Evolutionary conservation across 2,113 vertebrate species (phyloP).

Genomic region (Pelecanoides urinatrix): DNA sequence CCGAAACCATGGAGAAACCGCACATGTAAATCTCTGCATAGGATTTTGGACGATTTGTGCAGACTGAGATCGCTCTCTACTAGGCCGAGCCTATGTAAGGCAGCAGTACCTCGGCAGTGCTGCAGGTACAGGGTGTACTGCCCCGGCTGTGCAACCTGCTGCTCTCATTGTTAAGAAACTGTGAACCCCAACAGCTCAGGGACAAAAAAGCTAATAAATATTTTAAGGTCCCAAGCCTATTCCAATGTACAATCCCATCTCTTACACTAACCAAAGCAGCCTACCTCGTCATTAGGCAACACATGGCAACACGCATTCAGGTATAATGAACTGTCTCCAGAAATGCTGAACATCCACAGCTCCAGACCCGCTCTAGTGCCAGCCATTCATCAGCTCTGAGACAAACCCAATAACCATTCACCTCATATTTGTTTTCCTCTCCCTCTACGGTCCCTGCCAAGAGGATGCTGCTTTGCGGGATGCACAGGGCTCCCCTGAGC

Average conservation of each 20-base stretch:
- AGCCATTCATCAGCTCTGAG: accelerated
- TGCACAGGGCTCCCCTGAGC: not conserved
- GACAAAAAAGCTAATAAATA: not conserved
- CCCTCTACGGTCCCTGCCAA: not conserved
- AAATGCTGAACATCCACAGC: not conserved
- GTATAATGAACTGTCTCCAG: not conserved
- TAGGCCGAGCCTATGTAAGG: not conserved
- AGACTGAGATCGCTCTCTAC: not conserved
- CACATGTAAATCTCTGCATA: accelerated
- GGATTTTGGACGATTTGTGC: accelerated
- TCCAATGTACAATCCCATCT: accelerated
- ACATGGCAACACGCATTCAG: accelerated
- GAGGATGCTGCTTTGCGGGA: not conserved
- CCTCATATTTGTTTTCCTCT: too few species aligned
- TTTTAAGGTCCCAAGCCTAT: not conserved
- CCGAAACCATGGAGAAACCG: accelerated
- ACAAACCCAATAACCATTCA: accelerated
- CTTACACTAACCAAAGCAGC: not conserved
- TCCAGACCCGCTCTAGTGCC: not conserved
- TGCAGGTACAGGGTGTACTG: not conserved
- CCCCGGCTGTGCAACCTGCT: accelerated
- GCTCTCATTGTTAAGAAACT: accelerated
- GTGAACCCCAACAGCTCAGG: not conserved
- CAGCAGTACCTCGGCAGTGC: accelerated
- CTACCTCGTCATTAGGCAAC: too few species aligned